Evolutionary conservation across 2,797 vertebrate species (phyloP), one percentile per base, ranked within the genome.

Genomic region (Syncerus caffer): DNA sequence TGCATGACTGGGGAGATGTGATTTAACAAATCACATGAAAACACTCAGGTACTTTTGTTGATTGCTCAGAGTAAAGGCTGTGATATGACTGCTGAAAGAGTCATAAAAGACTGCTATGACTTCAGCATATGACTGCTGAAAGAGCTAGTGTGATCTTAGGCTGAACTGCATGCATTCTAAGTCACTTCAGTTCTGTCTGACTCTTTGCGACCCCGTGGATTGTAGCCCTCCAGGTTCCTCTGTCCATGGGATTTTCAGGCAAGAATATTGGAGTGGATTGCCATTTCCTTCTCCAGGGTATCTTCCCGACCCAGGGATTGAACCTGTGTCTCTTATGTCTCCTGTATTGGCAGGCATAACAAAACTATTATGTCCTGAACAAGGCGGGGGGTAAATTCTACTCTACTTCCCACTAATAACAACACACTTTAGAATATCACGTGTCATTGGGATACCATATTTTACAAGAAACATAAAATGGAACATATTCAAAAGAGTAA

Each of bases 391-490:
- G 64, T 51, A 23, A 60, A 34, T 71, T 80, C 55, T 82, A 76
- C 27, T 53, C 9, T 89, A 88, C 7, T 88, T 90, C 80, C 90
- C 34, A 96, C 4, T 67, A 67, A 78, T 83, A 87, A 93, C 55
- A 93, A 17, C 45, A 96, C 38, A 78, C 31, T 90, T 82, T 57
- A 90, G n/a, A 94, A 47, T 55, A 84, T 1, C 38, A 4, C 47
- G 45, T 95, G 85, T n/a, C 79, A 89, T 9, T 93, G 58, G 45
- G 27, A 71, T 92, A 90, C 19, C 16, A 78, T 19, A 95, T 92
- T 90, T 94, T 82, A 67, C 95, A 95, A 95, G 62, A 60, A 67
- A 95, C 45, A 25, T 97, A 86, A 98, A 47, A 47, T 0, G 92
- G 5, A 95, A 71, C 62, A 57, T 51, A 97, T n/a, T 7, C 29